Evolutionary conservation across 2,888 invertebrate genomes (phyloP).

Genomic region (Stenodema calcarata): DNA sequence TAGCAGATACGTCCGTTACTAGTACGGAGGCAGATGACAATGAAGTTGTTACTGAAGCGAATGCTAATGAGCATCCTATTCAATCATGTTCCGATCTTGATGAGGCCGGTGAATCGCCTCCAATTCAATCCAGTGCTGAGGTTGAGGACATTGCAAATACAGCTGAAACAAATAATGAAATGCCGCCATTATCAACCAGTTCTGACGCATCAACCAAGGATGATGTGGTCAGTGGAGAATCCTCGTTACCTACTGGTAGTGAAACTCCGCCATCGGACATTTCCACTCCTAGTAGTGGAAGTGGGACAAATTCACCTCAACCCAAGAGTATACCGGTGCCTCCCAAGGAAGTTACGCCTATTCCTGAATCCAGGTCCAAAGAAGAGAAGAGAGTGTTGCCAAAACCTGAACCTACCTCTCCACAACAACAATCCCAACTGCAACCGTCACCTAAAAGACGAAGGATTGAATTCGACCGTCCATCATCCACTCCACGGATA

Average conservation of each 20-base stretch:
- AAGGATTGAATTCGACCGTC: constrained; percentile 81
- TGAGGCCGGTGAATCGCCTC: no score
- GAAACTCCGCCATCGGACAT: neutral
- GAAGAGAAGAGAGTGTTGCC: neutral
- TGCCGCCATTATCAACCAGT: neutral
- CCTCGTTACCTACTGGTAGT: neutral
- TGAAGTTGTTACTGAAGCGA: neutral
- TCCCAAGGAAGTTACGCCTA: neutral
- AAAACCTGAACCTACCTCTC: constrained; percentile 21
- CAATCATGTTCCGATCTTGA: no score
- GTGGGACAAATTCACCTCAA: constrained; percentile 33
- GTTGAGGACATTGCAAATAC: neutral
- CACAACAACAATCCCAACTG: constrained; percentile 51
- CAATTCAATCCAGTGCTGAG: neutral
- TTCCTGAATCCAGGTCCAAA: constrained; percentile 1
- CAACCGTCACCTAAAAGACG: constrained; percentile 71
- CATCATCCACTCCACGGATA: constrained; percentile 50
- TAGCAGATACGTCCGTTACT: constrained; percentile 20
- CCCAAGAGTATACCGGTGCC: neutral
- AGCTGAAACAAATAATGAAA: neutral
- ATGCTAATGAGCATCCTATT: no score
- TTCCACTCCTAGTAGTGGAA: constrained; percentile 61
- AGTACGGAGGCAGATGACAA: neutral
- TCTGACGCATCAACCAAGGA: neutral
- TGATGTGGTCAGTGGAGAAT: neutral